Evolutionary conservation across 2,888 invertebrate genomes (phyloP), one percentile per base, ranked within the genome.

Genomic region (Molorchus minor): DNA sequence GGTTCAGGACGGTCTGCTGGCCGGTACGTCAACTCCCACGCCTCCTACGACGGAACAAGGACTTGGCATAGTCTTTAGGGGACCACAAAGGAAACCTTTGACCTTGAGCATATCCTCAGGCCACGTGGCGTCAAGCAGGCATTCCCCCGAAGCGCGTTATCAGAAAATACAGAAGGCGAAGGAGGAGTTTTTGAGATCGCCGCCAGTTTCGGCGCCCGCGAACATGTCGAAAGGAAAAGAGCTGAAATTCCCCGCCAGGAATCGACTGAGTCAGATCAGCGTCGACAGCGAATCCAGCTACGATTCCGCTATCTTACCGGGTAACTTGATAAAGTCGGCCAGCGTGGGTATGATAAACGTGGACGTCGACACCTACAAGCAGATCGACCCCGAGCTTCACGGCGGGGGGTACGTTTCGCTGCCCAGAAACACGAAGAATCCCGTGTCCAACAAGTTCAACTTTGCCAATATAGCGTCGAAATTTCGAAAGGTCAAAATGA

Each of bases 301-400:
- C 57, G 79, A 81, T 76, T 70, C 73, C 1, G 67, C 67, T n/a
- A n/a, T n/a, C 77, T 56, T 53, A 40, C 84, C 84, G 49, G 78
- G 82, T 2, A 68, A 82, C 5, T 77, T 90, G n/a, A 84, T 87
- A 0, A 89, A 92, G 70, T 91, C 90, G 21, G 87, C 88, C 0
- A 91, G 91, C 64, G 91, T 87, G 0, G 91, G 91, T n/a, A 90
- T 91, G 86, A 89, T 91, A 56, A 88, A 88, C 68, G 83, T 88
- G 0, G 88, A 88, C 62, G 80, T 84, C 3, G 84, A 85, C 17
- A 82, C 86, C 0, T 88, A 86, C 80, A 84, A 84, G 65, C 82
- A 87, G 64, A 82, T 88, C 12, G 83, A 78, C 68, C 77, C 79
- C 0, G 79, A 78, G 58, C 67, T 76, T 29, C 80, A 80, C 56